A percentile compares a stretch with the other conserved stretches of the same genome.
phyloP scores from a whole-genome alignment of 2,113 vertebrate genomes.

The Platichthys stellatus region DNA sequence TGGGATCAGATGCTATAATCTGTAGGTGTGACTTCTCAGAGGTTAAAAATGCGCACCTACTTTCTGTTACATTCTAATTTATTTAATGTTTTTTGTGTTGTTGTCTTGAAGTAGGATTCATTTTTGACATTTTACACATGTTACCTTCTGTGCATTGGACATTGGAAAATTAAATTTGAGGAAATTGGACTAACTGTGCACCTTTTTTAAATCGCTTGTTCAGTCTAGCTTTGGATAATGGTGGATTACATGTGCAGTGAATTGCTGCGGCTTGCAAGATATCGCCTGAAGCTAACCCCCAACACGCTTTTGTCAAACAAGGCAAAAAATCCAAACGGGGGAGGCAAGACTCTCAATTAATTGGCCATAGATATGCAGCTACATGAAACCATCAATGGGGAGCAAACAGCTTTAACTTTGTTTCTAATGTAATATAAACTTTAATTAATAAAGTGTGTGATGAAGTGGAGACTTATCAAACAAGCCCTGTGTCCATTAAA shows the following conservation, averaged over 20 bases:
- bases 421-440: constrained; percentile 84
- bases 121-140: neutral
- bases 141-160: neutral
- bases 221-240: constrained; percentile 50
- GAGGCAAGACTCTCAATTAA: constrained; percentile 76
- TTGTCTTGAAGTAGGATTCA: neutral
- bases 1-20: neutral
- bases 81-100: neutral
- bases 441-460: constrained; percentile 86
- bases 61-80: neutral
- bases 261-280: constrained; percentile 51
- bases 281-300: constrained; percentile 52
- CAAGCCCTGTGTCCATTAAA: constrained; percentile 84
- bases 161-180: neutral
- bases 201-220: neutral
- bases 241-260: constrained; percentile 33
- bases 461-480: constrained; percentile 87
- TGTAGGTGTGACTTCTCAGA: neutral
- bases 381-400: constrained; percentile 82
- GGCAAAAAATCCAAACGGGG: constrained; percentile 57
- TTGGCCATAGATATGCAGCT: constrained; percentile 81
- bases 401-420: constrained; percentile 85
- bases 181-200: neutral
- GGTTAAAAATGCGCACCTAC: neutral
- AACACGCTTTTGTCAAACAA: constrained; percentile 72